Conservation (phyloP, 2,113 vertebrate genomes). For the Engystomops pustulosus region DNA sequence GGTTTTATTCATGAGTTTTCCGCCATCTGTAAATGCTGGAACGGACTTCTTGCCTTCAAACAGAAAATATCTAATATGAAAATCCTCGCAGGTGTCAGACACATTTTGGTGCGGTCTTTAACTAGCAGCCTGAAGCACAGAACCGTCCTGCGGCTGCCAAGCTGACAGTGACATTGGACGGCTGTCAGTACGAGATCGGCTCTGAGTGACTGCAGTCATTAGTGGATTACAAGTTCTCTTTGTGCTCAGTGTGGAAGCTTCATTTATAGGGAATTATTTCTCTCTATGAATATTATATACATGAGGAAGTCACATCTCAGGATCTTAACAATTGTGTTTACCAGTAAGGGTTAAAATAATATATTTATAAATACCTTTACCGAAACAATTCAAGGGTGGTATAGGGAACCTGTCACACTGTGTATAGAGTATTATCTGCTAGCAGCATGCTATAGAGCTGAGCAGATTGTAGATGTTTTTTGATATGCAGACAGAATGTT, state of each 20-base stretch:
- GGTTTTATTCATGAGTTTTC: not conserved
- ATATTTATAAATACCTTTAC: not conserved
- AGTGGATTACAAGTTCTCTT: not conserved
- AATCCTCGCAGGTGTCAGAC: constrained; percentile 15
- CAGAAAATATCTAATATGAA: not conserved
- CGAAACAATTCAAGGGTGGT: not conserved
- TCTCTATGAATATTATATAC: not conserved
- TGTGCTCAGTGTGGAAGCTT: not conserved
- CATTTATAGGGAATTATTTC: not conserved
- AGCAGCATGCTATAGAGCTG: too few species aligned
- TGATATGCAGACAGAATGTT: too few species aligned
- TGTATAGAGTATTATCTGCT: too few species aligned
- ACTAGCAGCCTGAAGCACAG: constrained; percentile 38
- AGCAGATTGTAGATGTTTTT: too few species aligned
- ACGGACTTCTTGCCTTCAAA: constrained; percentile 11
- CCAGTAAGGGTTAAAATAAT: not conserved
- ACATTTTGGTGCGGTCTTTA: constrained; percentile 28
- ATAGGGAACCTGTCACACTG: not conserved
- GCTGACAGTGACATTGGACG: constrained; percentile 42
- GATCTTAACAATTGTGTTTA: too few species aligned
- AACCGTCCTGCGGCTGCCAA: constrained; percentile 26
- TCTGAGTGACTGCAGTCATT: constrained; percentile 45
- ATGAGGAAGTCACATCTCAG: not conserved
- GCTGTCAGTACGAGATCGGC: constrained; percentile 39
- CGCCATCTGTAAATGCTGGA: constrained; percentile 10